Percentiles rank a stretch among this genome's conserved stretches.
These are phyloP conservation scores for Artibeus jamaicensis DNA, from an alignment of 2,797 vertebrate species.

Conservation along the genomic window DNA sequence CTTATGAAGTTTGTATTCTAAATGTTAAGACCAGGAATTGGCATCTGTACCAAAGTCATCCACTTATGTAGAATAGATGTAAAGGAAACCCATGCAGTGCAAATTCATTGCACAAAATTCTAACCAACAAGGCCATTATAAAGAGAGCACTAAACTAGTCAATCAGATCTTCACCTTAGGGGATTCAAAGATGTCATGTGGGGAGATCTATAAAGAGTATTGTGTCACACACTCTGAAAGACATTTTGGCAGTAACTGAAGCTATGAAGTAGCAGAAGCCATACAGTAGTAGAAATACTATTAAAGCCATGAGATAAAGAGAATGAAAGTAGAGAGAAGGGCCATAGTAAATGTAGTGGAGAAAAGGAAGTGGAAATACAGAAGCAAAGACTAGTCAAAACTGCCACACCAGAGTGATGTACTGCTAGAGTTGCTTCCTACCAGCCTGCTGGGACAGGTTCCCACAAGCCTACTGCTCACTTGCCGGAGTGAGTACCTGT, in stretches of 20 bases:
- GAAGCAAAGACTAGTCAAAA: not conserved
- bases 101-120: not conserved
- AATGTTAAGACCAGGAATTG: not conserved
- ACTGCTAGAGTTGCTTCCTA: not conserved
- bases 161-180: not conserved
- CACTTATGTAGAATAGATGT: not conserved
- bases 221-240: not conserved
- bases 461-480: not conserved
- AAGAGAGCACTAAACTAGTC: not conserved
- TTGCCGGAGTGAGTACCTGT: not conserved
- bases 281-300: not conserved
- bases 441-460: too few species aligned
- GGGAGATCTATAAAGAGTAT: not conserved
- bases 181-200: not conserved
- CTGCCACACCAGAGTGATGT: not conserved
- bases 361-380: not conserved
- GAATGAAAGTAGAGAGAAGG: not conserved
- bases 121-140: not conserved
- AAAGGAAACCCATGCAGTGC: not conserved
- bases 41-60: not conserved
- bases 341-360: not conserved
- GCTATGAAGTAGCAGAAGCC: not conserved
- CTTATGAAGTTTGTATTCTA: slow-evolving; percentile 24
- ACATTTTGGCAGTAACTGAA: not conserved
- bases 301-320: not conserved